Percentiles rank a stretch among this genome's conserved stretches.
These are phyloP conservation scores for Arctocebus calabarensis DNA, from an alignment of 2,797 vertebrate genomes.

Conservation along the genomic window DNA sequence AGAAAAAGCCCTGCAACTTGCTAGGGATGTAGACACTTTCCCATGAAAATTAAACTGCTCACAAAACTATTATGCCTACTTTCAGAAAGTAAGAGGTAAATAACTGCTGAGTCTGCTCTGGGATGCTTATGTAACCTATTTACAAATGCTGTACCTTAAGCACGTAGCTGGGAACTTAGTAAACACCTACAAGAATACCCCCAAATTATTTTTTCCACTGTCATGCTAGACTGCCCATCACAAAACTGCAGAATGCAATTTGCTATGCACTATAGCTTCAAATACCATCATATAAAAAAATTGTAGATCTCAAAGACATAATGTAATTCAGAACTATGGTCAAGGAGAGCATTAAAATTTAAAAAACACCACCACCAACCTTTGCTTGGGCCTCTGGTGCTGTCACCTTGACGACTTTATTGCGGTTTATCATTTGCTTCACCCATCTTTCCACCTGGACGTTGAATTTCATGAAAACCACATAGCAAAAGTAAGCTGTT, in stretches of 20 bases:
- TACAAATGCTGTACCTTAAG: conserved; percentile 25
- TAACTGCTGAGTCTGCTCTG: background rate
- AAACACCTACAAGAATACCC: background rate
- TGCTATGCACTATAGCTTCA: background rate
- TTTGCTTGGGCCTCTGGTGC: conserved; percentile 92
- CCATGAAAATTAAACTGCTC: background rate
- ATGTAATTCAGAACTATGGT: background rate
- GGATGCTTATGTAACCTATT: conserved; percentile 50
- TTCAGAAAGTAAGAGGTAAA: conserved; percentile 5
- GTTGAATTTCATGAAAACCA: conserved; percentile 99
- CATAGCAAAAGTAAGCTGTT: conserved; percentile 92
- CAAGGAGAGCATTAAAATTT: conserved; percentile 23
- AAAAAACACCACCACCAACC: conserved; percentile 91
- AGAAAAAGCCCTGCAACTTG: background rate
- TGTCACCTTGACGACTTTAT: conserved; percentile 96
- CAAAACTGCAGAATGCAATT: conserved; percentile 34
- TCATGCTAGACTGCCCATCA: background rate
- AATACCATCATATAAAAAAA: background rate
- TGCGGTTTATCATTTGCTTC: conserved; percentile 93
- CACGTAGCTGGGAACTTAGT: background rate
- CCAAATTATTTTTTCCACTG: background rate
- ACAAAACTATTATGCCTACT: conserved; percentile 22
- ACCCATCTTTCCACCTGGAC: conserved; percentile 92
- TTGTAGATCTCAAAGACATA: background rate
- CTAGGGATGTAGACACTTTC: background rate